Evolutionary conservation across 2,888 invertebrate species (phyloP).

Genomic region (Hydraecia micacea): DNA sequence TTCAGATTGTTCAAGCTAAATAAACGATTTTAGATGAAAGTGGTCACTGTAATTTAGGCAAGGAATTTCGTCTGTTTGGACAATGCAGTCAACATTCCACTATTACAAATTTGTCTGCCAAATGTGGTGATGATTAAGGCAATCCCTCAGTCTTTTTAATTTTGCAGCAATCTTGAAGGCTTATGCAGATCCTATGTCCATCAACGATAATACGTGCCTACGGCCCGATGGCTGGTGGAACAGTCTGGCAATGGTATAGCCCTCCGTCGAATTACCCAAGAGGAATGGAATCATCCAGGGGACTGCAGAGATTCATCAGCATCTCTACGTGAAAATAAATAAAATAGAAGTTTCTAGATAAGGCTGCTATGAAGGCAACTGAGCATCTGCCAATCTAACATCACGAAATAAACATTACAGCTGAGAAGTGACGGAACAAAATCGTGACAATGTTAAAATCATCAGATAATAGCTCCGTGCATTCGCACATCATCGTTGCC

Average conservation of each 20-base stretch:
- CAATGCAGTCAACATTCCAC: conserved; percentile 15
- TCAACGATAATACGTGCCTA: too few species aligned
- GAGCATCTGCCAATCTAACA: conserved; percentile 1
- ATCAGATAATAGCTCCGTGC: conserved; percentile 26
- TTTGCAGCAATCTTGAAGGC: neutral
- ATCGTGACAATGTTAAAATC: conserved; percentile 45
- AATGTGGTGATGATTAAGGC: neutral
- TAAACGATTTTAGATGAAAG: conserved; percentile 45
- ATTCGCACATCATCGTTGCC: conserved; percentile 8
- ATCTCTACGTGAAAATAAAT: neutral
- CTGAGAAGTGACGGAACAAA: conserved; percentile 22
- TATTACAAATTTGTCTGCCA: neutral
- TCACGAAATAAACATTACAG: conserved; percentile 40
- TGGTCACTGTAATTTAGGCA: neutral
- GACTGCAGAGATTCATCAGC: neutral
- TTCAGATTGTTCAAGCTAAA: conserved; percentile 53
- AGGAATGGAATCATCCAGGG: neutral
- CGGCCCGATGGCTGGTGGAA: too few species aligned
- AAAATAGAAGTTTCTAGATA: neutral
- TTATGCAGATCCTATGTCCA: too few species aligned
- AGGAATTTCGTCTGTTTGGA: neutral
- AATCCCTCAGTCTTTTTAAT: neutral
- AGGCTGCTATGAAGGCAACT: conserved; percentile 7
- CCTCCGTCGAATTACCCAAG: neutral
- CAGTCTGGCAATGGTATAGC: neutral